A percentile compares a stretch with the other conserved stretches of the same genome.
These are phyloP conservation scores for Camponotus vicinus DNA, from an alignment of 1,140 invertebrate species.

Conservation along the genomic window DNA sequence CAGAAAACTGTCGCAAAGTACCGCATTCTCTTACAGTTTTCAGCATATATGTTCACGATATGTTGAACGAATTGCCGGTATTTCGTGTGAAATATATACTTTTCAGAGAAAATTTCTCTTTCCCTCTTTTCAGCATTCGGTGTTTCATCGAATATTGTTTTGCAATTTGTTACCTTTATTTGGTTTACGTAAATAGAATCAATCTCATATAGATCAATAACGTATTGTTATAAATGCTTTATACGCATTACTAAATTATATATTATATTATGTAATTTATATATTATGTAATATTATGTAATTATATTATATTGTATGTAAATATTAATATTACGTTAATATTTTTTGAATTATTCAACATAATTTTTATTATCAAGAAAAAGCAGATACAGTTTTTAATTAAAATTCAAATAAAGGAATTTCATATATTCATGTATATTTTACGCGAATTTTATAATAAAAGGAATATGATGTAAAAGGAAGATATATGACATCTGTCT, in stretches of 20 bases:
- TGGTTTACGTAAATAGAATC: constrained; percentile 14
- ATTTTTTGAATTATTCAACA: not conserved
- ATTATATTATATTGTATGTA: too few species aligned
- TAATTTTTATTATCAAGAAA: not conserved
- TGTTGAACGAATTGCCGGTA: constrained; percentile 37
- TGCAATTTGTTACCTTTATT: not conserved
- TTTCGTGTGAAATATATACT: not conserved
- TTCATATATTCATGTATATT: not conserved
- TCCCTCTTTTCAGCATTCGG: not conserved
- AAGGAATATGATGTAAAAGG: not conserved
- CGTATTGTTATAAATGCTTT: not conserved
- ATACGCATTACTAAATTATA: too few species aligned
- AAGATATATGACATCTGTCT: too few species aligned
- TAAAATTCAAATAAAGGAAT: not conserved
- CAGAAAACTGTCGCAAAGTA: constrained; percentile 6
- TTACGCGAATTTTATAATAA: not conserved
- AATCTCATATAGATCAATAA: not conserved
- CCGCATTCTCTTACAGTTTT: not conserved
- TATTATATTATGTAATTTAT: too few species aligned
- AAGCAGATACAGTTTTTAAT: not conserved
- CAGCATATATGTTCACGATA: not conserved
- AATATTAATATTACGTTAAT: too few species aligned
- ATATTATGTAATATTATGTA: too few species aligned
- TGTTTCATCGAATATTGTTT: not conserved
- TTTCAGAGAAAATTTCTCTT: not conserved